Base-by-base conservation (phyloP, 2,888 invertebrate species). In the Abrostola tripartita region DNA sequence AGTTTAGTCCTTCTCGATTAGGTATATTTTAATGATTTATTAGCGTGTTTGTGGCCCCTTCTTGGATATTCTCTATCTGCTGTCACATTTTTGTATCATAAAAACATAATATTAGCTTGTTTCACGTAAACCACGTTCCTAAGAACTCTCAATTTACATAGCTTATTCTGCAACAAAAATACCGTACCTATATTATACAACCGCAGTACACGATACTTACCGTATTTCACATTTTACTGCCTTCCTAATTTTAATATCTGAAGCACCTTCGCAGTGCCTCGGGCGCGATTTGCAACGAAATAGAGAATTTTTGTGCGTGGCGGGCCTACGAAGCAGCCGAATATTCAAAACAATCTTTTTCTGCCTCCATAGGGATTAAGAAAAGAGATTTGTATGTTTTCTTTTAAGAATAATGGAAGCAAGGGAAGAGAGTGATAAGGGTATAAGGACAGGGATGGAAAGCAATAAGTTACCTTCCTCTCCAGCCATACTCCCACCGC, bases 341-440 rank as follows among this genome's bases (percentile, higher is more conserved):
- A 88, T 87, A 88, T 89, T 87, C 86, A 85, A 90, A 91, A 89
- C 86, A 90, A 87, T 86, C 74, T 80, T 71, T 72, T 68, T 70
- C 72, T 68, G 76, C 52, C 71, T 81, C 81, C 80, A 70, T 52
- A 44, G 84, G 85, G 86, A 88, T 88, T 87, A 87, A 82, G 82
- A 76, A 83, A 86, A 81, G 71, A 79, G 80, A 87, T 85, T 87
- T 86, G 78, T 86, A 78, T 86, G 87, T 86, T 85, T 77, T 75
- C 76, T 81, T 65, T 57, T 70, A 81, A 84, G 81, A 87, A 85
- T 86, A 87, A 89, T 85, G 82, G 81, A 77, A 83, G 73, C 73
- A 68, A 73, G 69, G 65, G 64, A 65, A 70, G 73, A 68, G 73
- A 81, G 76, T 80, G 79, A 83, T 81, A 81, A 82, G 81, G 79